A percentile compares a stretch with the other conserved stretches of the same genome.
Evolutionary conservation across 1,140 invertebrate species (phyloP).

Genomic region (Eumeta japonica): DNA sequence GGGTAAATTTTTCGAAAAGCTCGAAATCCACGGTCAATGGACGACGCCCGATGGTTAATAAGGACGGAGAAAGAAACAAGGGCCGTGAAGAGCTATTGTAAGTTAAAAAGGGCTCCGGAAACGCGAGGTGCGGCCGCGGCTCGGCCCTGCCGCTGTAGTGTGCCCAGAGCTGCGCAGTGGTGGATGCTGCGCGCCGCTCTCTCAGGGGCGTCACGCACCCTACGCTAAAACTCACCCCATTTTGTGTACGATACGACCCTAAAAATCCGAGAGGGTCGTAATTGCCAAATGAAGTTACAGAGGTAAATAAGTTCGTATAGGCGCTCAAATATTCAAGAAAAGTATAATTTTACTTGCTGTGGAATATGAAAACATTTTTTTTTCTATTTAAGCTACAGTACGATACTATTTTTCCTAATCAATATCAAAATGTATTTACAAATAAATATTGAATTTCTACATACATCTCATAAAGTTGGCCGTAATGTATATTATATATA

Average conservation of each 20-base stretch:
- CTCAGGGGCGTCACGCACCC: slow-evolving; percentile 35
- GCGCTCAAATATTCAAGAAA: neutral
- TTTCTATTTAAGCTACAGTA: too few species aligned
- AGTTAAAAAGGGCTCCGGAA: slow-evolving; percentile 39
- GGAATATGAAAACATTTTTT: too few species aligned
- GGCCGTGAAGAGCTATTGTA: slow-evolving; percentile 17
- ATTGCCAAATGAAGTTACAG: slow-evolving; percentile 14
- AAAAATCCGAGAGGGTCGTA: slow-evolving; percentile 29
- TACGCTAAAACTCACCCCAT: slow-evolving; percentile 25
- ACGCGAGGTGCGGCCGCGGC: slow-evolving; percentile 31
- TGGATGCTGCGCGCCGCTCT: slow-evolving; percentile 46
- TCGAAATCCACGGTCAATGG: too few species aligned
- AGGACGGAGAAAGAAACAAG: slow-evolving; percentile 24
- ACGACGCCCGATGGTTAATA: slow-evolving; percentile 14
- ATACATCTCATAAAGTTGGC: too few species aligned
- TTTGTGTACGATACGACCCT: slow-evolving; percentile 30
- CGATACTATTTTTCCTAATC: too few species aligned
- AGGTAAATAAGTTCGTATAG: neutral
- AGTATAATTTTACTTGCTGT: too few species aligned
- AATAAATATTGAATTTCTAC: too few species aligned
- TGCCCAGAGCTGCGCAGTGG: slow-evolving; percentile 46
- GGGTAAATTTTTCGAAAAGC: too few species aligned
- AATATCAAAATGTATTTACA: too few species aligned
- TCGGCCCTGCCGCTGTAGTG: slow-evolving; percentile 32
- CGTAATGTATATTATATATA: too few species aligned